Conservation (phyloP, 1,140 invertebrate species). For the Saccostrea cuccullata region DNA sequence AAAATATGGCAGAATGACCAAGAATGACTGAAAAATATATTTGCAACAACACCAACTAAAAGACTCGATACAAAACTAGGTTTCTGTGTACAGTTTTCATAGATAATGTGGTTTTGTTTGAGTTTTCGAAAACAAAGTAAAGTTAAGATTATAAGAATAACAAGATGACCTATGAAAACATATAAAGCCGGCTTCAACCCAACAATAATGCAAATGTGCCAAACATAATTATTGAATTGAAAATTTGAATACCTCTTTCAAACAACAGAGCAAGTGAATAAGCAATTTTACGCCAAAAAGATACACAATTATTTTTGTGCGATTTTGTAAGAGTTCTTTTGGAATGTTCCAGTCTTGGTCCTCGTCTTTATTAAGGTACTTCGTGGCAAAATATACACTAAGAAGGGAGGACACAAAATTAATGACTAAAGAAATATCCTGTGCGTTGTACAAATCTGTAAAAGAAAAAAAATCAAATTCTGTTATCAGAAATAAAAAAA, state of each 20-base stretch:
- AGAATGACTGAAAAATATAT: not conserved
- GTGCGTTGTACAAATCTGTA: not conserved
- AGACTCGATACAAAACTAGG: not conserved
- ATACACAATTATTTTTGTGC: not conserved
- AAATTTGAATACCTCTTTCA: not conserved
- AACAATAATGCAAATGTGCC: not conserved
- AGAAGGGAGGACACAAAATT: not conserved
- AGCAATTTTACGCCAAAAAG: not conserved
- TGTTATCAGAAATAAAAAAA: no score
- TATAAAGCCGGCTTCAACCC: not conserved
- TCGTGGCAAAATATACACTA: not conserved
- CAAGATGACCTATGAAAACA: not conserved
- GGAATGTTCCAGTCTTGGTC: not conserved
- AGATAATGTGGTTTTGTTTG: not conserved
- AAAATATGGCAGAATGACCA: not conserved
- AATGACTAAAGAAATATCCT: not conserved
- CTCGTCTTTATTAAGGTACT: not conserved
- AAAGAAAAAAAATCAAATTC: not conserved
- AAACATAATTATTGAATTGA: not conserved
- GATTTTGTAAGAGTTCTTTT: not conserved
- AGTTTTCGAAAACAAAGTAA: not conserved
- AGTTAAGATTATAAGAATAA: not conserved
- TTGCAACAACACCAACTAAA: not conserved
- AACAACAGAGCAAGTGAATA: not conserved
- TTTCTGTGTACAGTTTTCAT: not conserved